Conservation (phyloP, 2,888 invertebrate genomes). For the Thymelicus sylvestris region DNA sequence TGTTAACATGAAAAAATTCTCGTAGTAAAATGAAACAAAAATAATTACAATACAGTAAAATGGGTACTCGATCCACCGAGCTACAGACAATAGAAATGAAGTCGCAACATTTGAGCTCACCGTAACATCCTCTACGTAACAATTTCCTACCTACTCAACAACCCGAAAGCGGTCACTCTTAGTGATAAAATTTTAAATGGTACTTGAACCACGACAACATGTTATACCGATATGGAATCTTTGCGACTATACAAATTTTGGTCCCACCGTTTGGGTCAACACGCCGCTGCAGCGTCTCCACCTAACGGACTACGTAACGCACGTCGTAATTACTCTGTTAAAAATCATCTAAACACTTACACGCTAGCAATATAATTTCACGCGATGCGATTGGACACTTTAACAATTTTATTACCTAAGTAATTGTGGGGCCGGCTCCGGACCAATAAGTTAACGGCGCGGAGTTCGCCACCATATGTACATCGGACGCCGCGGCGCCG, state of each 20-base stretch:
- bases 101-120: constrained; percentile 74
- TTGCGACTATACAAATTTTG: constrained; percentile 71
- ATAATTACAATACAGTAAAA: constrained; percentile 50
- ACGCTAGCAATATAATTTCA: constrained; percentile 61
- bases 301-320: constrained; percentile 53
- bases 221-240: constrained; percentile 58
- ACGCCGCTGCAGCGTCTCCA: constrained; percentile 41
- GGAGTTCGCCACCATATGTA: constrained; percentile 48
- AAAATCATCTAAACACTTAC: constrained; percentile 67
- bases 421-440: constrained; percentile 46
- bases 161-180: constrained; percentile 70
- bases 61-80: constrained; percentile 51
- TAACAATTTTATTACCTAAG: constrained; percentile 67
- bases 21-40: constrained; percentile 54
- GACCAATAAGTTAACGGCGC: constrained; percentile 43
- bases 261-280: constrained; percentile 67
- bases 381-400: constrained; percentile 65
- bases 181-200: constrained; percentile 74
- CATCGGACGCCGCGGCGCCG: constrained; percentile 43
- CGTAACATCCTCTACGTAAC: constrained; percentile 58
- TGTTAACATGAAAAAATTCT: constrained; percentile 62
- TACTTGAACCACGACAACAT: constrained; percentile 65
- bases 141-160: constrained; percentile 75
- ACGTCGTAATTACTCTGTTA: constrained; percentile 54
- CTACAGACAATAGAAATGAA: constrained; percentile 51